Conservation (phyloP, 2,797 vertebrate species). For the Smutsia gigantea region DNA sequence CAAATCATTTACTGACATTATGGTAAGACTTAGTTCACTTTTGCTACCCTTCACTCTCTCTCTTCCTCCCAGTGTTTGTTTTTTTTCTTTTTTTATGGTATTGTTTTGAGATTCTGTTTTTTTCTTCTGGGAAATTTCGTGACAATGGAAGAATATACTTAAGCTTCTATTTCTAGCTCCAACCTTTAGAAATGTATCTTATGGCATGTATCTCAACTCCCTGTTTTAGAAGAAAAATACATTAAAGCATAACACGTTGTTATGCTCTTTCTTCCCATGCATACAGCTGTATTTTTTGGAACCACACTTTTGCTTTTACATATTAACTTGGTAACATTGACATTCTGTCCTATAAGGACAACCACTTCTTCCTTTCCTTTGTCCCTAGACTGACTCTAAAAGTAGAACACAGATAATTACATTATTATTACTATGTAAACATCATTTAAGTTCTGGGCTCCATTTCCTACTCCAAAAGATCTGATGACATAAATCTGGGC, state of each 20-base stretch:
- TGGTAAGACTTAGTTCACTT: neutral
- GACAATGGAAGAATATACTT: neutral
- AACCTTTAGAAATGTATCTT: neutral
- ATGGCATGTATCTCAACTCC: neutral
- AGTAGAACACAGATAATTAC: neutral
- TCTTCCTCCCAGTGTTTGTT: neutral
- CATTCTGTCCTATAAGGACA: neutral
- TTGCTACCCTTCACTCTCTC: neutral
- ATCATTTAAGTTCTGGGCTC: neutral
- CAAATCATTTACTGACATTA: neutral
- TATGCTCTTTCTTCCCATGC: neutral
- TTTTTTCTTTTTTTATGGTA: neutral
- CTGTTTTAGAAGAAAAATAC: neutral
- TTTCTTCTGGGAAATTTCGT: conserved; percentile 18
- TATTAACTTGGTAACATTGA: neutral
- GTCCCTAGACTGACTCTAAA: neutral
- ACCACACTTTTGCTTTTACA: neutral
- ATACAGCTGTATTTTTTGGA: neutral
- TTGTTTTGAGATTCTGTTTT: neutral
- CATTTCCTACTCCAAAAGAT: neutral
- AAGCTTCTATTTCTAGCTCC: neutral
- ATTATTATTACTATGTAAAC: neutral
- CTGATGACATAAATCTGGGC: neutral
- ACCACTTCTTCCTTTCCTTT: neutral
- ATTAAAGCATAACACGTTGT: neutral